A percentile compares a stretch with the other conserved stretches of the same genome.
phyloP scores from a whole-genome alignment of 2,888 invertebrate species.

The Caenorhabditis sp. region DNA sequence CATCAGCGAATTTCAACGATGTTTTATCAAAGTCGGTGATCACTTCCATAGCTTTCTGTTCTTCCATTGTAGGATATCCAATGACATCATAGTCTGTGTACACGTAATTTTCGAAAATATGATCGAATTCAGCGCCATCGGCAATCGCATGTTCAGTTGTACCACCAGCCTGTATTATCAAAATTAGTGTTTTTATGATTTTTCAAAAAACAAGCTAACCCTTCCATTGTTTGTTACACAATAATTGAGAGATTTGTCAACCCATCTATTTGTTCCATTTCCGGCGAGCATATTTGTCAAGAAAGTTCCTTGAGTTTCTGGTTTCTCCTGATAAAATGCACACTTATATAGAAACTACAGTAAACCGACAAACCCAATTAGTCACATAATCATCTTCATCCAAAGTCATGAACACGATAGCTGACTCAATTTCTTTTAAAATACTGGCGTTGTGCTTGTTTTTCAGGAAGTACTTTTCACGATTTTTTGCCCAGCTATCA shows the following conservation, averaged over 20 bases:
- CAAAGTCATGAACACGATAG: slow-evolving; percentile 56
- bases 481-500: slow-evolving; percentile 56
- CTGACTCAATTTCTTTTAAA: slow-evolving; percentile 58
- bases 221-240: slow-evolving; percentile 52
- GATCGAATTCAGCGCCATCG: slow-evolving; percentile 67
- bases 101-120: slow-evolving; percentile 64
- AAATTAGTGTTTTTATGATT: background rate
- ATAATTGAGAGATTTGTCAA: slow-evolving; percentile 66
- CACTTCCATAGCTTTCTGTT: slow-evolving; percentile 34
- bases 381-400: slow-evolving; percentile 54
- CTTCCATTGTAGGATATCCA: slow-evolving; percentile 38
- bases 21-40: slow-evolving; percentile 35
- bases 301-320: slow-evolving; percentile 51
- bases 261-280: slow-evolving; percentile 62
- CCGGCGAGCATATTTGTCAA: slow-evolving; percentile 60
- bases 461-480: slow-evolving; percentile 58
- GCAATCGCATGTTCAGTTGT: slow-evolving; percentile 62
- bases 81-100: slow-evolving; percentile 53
- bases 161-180: slow-evolving; percentile 59
- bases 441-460: slow-evolving; percentile 50
- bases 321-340: slow-evolving; percentile 32
- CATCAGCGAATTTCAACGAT: slow-evolving; percentile 47
- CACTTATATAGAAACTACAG: background rate
- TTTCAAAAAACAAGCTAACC: slow-evolving; percentile 25
- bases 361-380: slow-evolving; percentile 20